phyloP scores from a whole-genome alignment of 2,888 invertebrate genomes.

The Rosalia funebris region DNA sequence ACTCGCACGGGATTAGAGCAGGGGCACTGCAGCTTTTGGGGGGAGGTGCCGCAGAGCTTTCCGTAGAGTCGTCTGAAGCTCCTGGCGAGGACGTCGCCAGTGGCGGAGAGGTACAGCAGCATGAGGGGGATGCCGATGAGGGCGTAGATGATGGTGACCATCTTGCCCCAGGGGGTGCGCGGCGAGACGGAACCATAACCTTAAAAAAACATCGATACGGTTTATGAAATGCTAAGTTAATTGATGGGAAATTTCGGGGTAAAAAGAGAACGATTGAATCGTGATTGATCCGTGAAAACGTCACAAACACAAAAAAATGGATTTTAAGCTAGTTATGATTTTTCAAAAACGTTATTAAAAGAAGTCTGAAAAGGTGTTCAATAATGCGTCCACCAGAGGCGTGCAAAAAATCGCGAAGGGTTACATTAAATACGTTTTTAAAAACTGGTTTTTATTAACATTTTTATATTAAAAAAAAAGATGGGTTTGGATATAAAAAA shows the following conservation, averaged over 20 bases:
- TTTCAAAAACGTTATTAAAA: too few species aligned
- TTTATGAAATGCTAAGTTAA: not conserved
- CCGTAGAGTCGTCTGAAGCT: constrained; percentile 53
- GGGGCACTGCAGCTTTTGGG: constrained; percentile 57
- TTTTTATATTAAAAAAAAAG: too few species aligned
- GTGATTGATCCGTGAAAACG: too few species aligned
- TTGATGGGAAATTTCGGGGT: too few species aligned
- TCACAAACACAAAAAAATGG: not conserved
- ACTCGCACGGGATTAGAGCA: constrained; percentile 77
- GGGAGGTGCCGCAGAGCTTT: constrained; percentile 75
- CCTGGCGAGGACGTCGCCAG: constrained; percentile 86
- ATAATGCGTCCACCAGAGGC: too few species aligned
- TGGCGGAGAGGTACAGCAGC: constrained; percentile 86
- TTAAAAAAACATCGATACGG: constrained; percentile 60
- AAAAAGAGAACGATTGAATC: too few species aligned
- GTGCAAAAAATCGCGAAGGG: too few species aligned
- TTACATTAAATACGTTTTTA: too few species aligned
- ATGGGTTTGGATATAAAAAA: too few species aligned
- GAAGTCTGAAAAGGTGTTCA: too few species aligned
- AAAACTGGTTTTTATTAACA: too few species aligned
- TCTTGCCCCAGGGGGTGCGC: constrained; percentile 80
- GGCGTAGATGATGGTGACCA: constrained; percentile 86
- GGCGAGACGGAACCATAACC: constrained; percentile 89
- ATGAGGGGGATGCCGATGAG: constrained; percentile 89
- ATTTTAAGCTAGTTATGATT: too few species aligned